These are phyloP conservation scores for Stigmatopora nigra DNA, from an alignment of 2,113 vertebrate genomes.

Conservation along the genomic window DNA sequence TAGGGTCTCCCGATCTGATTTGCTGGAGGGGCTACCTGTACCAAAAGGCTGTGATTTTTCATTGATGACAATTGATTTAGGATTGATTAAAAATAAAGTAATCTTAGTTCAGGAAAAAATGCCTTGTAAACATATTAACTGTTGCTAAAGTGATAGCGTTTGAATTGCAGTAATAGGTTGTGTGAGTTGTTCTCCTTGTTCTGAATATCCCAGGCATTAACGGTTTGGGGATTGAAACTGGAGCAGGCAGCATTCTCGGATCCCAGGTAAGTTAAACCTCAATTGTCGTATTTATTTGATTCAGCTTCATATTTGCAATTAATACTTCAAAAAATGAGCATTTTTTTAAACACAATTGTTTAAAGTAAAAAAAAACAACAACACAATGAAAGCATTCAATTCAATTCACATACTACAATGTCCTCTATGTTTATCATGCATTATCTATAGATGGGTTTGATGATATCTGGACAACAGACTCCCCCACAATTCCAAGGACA, in stretches of 20 bases:
- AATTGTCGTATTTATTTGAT: not conserved
- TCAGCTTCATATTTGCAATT: not conserved
- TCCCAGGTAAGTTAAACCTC: constrained; percentile 77
- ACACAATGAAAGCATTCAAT: not conserved
- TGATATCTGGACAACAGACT: constrained; percentile 80
- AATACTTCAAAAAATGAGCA: not conserved
- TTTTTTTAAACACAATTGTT: not conserved
- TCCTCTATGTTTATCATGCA: not conserved
- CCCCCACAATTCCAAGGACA: too few relatives aligned
- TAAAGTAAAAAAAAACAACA: not conserved
- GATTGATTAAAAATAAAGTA: not conserved
- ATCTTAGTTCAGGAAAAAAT: not conserved
- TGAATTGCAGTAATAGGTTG: constrained; percentile 1
- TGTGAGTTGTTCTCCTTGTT: constrained; percentile 17
- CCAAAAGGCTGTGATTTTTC: constrained; percentile 55
- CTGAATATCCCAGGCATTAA: constrained; percentile 69
- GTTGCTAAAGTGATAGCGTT: not conserved
- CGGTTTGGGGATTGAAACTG: constrained; percentile 77
- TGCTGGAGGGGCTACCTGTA: constrained; percentile 74
- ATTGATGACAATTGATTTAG: constrained; percentile 10
- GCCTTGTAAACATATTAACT: not conserved
- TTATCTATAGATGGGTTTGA: constrained; percentile 72
- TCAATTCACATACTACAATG: not conserved
- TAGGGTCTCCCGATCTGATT: constrained; percentile 68
- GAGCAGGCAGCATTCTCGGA: constrained; percentile 77